Percentiles rank a stretch among this genome's conserved stretches.
These are phyloP conservation scores for Catharus fuscescens DNA, from an alignment of 2,113 vertebrate species.

Conservation along the genomic window DNA sequence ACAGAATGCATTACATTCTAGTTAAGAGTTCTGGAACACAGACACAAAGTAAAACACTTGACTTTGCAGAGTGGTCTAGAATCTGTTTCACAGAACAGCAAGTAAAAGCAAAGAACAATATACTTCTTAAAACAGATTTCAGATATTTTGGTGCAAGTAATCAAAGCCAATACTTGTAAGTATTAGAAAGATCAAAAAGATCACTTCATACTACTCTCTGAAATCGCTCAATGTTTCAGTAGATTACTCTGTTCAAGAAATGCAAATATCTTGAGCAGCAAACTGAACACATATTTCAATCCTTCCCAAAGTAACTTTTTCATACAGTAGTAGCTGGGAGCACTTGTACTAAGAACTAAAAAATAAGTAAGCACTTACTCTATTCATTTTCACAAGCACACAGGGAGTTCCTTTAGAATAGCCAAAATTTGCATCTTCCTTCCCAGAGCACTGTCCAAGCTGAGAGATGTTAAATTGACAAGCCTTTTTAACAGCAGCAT, in stretches of 20 bases:
- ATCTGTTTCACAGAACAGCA: background rate
- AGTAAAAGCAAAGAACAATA: background rate
- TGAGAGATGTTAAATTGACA: slow-evolving; percentile 84
- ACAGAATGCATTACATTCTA: background rate
- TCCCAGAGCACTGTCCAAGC: slow-evolving; percentile 85
- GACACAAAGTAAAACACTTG: background rate
- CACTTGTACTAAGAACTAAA: background rate
- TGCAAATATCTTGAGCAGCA: background rate
- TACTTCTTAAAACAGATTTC: background rate
- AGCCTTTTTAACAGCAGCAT: slow-evolving; percentile 72
- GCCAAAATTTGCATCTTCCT: slow-evolving; percentile 82
- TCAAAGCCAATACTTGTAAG: background rate
- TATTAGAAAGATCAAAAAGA: background rate
- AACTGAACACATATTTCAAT: accelerated
- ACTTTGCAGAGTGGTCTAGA: background rate
- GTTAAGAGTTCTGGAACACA: background rate
- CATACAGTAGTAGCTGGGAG: background rate
- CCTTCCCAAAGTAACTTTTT: background rate
- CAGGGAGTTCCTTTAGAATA: slow-evolving; percentile 89
- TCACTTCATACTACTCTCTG: background rate
- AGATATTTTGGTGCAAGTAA: background rate
- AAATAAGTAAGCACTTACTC: slow-evolving; percentile 79
- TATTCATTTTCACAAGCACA: slow-evolving; percentile 94
- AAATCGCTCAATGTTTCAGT: background rate
- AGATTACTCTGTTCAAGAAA: background rate